Evolutionary conservation across 2,113 vertebrate species (phyloP).

Genomic region (Varanus komodoensis): DNA sequence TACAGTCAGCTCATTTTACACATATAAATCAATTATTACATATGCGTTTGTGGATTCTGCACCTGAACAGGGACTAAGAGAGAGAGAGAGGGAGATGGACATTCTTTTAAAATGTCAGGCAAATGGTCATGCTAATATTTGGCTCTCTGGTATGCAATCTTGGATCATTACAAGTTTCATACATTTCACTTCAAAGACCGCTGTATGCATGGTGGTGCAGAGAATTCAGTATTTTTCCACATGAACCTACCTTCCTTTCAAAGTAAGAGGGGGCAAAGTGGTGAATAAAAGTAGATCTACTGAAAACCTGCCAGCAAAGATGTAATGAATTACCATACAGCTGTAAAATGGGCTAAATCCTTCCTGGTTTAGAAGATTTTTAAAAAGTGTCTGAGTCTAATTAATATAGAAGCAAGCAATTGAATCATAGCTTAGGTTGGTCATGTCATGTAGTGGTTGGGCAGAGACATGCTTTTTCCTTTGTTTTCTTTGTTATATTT

Average conservation of each 20-base stretch:
- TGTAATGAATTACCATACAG: conserved; percentile 60
- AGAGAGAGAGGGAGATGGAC: neutral
- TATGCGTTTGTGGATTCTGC: conserved; percentile 48
- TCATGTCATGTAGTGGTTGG: neutral
- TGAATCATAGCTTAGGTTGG: neutral
- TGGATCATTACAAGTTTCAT: conserved; percentile 51
- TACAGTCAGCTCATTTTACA: conserved; percentile 15
- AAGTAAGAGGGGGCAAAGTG: conserved; percentile 60
- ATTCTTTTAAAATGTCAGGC: conserved; percentile 49
- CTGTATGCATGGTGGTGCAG: conserved; percentile 10
- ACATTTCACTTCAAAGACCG: conserved; percentile 50
- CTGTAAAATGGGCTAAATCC: conserved; percentile 45
- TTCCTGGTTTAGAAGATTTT: neutral
- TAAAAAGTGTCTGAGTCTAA: neutral
- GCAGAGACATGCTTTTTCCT: neutral
- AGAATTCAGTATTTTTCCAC: conserved; percentile 50
- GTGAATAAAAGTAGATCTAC: conserved; percentile 60
- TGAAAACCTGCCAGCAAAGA: conserved; percentile 65
- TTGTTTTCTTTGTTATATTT: neutral
- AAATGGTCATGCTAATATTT: conserved; percentile 33
- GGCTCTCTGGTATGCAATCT: conserved; percentile 52
- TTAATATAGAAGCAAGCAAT: neutral
- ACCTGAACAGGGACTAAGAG: conserved; percentile 27
- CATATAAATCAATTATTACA: conserved; percentile 43
- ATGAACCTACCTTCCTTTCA: conserved; percentile 56